Conservation (phyloP, 2,113 vertebrate genomes). For the Blennius ocellaris region DNA sequence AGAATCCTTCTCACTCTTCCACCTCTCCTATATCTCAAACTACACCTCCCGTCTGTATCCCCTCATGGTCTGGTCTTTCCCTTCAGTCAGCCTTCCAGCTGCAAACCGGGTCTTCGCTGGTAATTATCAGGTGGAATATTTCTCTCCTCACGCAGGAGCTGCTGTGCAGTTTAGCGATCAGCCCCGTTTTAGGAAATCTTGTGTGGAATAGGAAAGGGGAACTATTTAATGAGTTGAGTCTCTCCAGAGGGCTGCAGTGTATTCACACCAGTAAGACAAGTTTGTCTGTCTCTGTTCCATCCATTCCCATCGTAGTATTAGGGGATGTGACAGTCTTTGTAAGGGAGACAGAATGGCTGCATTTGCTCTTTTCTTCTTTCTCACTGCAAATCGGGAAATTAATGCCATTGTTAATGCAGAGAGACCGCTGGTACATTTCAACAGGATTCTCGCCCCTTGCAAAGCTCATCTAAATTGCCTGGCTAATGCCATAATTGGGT, state of each 20-base stretch:
- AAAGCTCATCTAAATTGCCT: conserved; percentile 88
- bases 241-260: conserved; percentile 78
- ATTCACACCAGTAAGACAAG: conserved; percentile 66
- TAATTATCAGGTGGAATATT: conserved; percentile 81
- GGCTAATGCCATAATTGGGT: conserved; percentile 90
- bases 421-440: conserved; percentile 88
- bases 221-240: conserved; percentile 79
- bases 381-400: conserved; percentile 66
- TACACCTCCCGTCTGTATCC: neutral
- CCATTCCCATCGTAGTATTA: conserved; percentile 77
- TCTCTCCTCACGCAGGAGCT: conserved; percentile 66
- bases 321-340: conserved; percentile 75
- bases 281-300: conserved; percentile 35
- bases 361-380: conserved; percentile 80
- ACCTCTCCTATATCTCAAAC: neutral
- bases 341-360: conserved; percentile 82
- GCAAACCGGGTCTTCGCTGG: conserved; percentile 65
- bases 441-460: conserved; percentile 79
- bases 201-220: conserved; percentile 74
- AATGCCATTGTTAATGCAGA: conserved; percentile 78
- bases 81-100: conserved; percentile 61
- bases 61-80: conserved; percentile 19
- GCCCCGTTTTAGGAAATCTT: conserved; percentile 67
- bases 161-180: conserved; percentile 44
- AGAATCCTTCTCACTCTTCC: conserved; percentile 39